Evolutionary conservation across 2,888 invertebrate genomes (phyloP), one percentile per base, ranked within the genome.

Genomic region (Chromoteleia sp.): DNA sequence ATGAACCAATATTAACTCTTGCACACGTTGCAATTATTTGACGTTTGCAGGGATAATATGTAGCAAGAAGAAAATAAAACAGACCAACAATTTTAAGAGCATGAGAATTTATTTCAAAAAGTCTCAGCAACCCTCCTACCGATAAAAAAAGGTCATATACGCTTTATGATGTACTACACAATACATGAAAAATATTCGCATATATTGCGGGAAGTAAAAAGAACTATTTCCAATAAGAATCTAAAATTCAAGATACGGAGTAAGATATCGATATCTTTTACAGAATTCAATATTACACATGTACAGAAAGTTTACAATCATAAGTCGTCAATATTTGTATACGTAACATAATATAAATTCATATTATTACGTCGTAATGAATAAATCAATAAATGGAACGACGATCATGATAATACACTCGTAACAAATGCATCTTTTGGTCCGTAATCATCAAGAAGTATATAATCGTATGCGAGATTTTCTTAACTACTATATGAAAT

Each of bases 91-190:
- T 54, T 19, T 56, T 33, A 80, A 80, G 74, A 80, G 74, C 63
- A 75, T 74, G 74, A 75, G 73, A 75, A 68, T 80, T 80, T 80
- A 80, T 80, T 80, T 80, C 68, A 73, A 80, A 74, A 80, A 80
- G 74, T 80, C 74, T 74, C 68, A 74, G 74, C 61, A 80, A 80
- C 70, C 73, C 74, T 75, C 50, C 45, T 80, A 75, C 41, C 29
- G 52, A 39, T 50, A 68, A 73, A 67, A 71, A 71, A 56, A 56
- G 21, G 39, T 76, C 25, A 61, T 70, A 61, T 43, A 61, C 30
- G 14, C 21, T 30, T 4, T 43, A 54, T 68, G 19, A 15, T 50
- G 68, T 29, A 77, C 33, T 77, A 77, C 33, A 70, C 33, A 70
- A 17, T 70, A 70, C 52, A 52, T 25, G 43, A 77, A 77, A 61